Evolutionary conservation across 2,113 vertebrate species (phyloP).

Genomic region (Pipra filicauda): DNA sequence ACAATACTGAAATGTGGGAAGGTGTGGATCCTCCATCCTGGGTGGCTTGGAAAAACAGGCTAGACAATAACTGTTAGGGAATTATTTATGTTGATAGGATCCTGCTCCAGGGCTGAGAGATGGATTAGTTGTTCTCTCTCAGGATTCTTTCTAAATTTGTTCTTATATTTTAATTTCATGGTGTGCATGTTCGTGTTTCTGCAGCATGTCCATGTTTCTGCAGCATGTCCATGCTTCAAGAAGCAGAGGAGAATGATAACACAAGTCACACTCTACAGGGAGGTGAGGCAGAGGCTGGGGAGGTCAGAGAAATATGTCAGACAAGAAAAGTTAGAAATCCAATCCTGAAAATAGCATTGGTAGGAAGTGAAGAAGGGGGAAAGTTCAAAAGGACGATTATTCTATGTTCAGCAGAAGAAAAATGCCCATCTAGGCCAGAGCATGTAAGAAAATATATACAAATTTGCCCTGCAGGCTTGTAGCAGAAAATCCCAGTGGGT

Average conservation of each 20-base stretch:
- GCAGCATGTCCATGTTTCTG: neutral
- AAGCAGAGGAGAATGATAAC: neutral
- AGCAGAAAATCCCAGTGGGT: neutral
- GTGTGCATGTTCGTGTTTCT: neutral
- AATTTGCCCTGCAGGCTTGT: neutral
- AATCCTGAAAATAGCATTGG: neutral
- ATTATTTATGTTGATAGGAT: neutral
- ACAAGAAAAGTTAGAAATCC: neutral
- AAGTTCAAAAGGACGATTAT: neutral
- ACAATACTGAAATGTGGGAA: neutral
- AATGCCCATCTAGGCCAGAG: accelerated
- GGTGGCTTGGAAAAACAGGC: neutral
- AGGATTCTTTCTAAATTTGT: neutral
- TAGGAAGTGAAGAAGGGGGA: neutral
- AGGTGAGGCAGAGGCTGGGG: neutral
- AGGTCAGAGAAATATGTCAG: neutral
- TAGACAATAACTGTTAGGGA: neutral
- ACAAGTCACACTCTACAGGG: accelerated
- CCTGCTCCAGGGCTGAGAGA: neutral
- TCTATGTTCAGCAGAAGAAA: neutral
- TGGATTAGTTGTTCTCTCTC: neutral
- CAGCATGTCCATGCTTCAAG: neutral
- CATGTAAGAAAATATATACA: accelerated
- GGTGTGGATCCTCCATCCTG: neutral
- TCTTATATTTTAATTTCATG: neutral